These are phyloP conservation scores for Paramormyrops hopkinsi DNA, from an alignment of 2,797 vertebrate species.

Conservation along the genomic window DNA sequence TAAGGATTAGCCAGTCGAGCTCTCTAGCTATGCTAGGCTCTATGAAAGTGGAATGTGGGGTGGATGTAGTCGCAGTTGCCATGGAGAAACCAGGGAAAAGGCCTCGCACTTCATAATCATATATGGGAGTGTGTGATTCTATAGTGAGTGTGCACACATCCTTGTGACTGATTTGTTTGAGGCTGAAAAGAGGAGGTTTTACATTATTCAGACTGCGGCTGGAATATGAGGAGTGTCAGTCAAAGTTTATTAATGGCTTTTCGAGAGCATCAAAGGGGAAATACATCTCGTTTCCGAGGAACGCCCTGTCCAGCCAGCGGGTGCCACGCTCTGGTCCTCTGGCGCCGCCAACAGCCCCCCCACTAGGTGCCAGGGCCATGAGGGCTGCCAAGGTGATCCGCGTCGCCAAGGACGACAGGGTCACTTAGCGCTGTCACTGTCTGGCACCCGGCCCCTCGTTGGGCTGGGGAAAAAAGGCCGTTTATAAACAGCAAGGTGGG, in stretches of 20 bases:
- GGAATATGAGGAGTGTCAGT: not conserved
- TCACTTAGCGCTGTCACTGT: constrained; percentile 13
- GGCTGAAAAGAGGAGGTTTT: not conserved
- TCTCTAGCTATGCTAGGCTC: not conserved
- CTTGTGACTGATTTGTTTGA: not conserved
- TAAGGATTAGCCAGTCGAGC: not conserved
- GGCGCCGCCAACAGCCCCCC: not conserved
- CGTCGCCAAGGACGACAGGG: not conserved
- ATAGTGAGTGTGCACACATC: not conserved
- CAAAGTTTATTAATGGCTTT: not conserved
- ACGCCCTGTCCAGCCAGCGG: not conserved
- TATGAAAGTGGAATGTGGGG: not conserved
- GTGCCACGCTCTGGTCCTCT: not conserved
- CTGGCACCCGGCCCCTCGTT: not conserved
- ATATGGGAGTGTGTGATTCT: not conserved
- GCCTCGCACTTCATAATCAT: not conserved
- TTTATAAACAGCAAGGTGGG: constrained; percentile 17
- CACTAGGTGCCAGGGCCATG: not conserved
- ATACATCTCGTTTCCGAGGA: not conserved
- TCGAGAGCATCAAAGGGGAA: not conserved
- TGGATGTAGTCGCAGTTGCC: not conserved
- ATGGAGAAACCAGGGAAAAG: not conserved
- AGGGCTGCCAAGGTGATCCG: not conserved
- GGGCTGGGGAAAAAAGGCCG: not conserved
- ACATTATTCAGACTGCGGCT: not conserved